A percentile compares a stretch with the other conserved stretches of the same genome.
Conservation (phyloP, 2,113 vertebrate species). For the Semnornis frantzii region DNA sequence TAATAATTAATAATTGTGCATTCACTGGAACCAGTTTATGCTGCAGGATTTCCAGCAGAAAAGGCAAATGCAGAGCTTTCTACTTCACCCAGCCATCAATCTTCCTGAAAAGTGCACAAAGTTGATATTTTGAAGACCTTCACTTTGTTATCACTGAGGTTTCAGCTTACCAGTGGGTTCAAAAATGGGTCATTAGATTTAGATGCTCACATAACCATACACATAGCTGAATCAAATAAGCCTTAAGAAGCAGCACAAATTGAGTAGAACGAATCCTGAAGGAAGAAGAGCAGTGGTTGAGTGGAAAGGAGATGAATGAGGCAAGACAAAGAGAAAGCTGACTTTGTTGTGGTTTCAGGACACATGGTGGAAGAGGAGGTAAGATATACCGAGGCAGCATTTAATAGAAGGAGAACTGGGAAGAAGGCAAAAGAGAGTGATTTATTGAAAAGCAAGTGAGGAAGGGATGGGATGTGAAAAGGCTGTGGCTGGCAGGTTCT, state of each 20-base stretch:
- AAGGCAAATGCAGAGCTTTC: background rate
- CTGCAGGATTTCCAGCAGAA: background rate
- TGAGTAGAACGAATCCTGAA: constrained; percentile 45
- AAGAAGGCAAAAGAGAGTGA: background rate
- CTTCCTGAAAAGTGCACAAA: background rate
- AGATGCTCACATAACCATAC: constrained; percentile 39
- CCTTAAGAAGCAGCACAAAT: constrained; percentile 57
- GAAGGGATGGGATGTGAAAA: background rate
- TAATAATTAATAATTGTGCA: background rate
- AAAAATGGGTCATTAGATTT: constrained; percentile 48
- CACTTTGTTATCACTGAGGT: background rate
- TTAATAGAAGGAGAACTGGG: background rate
- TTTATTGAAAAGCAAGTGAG: background rate
- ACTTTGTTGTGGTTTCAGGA: constrained; percentile 39
- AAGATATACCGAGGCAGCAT: background rate
- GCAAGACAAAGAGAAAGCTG: constrained; percentile 26
- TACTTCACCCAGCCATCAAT: background rate
- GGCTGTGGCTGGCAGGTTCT: background rate
- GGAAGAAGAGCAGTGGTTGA: constrained; percentile 24
- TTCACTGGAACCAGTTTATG: background rate
- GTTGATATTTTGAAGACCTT: background rate
- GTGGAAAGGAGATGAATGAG: constrained; percentile 54
- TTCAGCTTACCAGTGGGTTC: constrained; percentile 29
- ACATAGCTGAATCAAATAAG: constrained; percentile 43
- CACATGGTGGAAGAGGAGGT: background rate